Conservation (phyloP, 35 echinoderm and acorn worm genomes). For the Ophioderma brevispina region DNA sequence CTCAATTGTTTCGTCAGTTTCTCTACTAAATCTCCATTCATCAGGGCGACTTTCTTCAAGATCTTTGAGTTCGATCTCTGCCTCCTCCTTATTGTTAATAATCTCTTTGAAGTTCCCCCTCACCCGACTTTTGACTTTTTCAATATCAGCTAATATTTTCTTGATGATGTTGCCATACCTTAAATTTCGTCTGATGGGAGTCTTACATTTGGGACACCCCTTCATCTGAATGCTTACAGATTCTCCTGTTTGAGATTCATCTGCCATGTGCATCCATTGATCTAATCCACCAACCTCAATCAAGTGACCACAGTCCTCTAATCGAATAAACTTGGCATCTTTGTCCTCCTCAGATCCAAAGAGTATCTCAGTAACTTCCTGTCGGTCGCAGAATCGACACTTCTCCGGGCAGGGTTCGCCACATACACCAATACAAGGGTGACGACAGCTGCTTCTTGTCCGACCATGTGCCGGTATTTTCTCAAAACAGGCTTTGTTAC, state of each 20-base stretch:
- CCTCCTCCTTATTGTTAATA: background rate
- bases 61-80: background rate
- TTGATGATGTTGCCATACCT: constrained; percentile 80
- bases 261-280: constrained; percentile 33
- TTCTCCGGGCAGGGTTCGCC: constrained; percentile 70
- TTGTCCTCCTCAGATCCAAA: constrained; percentile 79
- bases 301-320: constrained; percentile 64
- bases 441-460: constrained; percentile 18
- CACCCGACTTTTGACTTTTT: constrained; percentile 62
- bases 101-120: constrained; percentile 21
- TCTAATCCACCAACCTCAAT: constrained; percentile 54
- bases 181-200: constrained; percentile 73
- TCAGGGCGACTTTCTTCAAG: background rate
- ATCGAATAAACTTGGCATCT: constrained; percentile 59
- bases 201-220: constrained; percentile 83
- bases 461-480: background rate
- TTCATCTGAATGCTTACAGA: constrained; percentile 47
- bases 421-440: constrained; percentile 74
- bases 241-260: background rate
- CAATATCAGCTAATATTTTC: constrained; percentile 66
- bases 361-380: constrained; percentile 57
- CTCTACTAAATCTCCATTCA: background rate
- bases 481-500: constrained; percentile 59
- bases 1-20: background rate
- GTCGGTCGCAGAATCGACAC: constrained; percentile 53